phyloP scores from a whole-genome alignment of 1,140 invertebrate species.

The Camponotus floridanus region DNA sequence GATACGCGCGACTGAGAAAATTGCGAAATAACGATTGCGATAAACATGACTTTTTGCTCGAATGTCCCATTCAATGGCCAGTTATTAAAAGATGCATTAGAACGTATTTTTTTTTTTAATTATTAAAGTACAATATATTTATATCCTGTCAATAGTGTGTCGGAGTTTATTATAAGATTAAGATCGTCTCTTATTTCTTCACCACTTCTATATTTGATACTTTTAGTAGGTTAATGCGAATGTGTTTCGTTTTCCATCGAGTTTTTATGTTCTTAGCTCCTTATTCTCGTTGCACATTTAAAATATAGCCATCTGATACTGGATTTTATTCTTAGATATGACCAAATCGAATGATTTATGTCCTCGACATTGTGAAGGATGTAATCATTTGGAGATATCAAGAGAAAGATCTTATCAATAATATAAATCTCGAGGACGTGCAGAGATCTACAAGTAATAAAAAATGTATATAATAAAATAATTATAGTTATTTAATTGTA shows the following conservation, averaged over 20 bases:
- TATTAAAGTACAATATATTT: neutral
- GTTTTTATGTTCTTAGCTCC: constrained; percentile 25
- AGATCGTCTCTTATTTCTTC: neutral
- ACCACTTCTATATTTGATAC: constrained; percentile 23
- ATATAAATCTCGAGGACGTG: neutral
- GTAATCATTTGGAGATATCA: neutral
- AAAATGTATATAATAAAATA: neutral
- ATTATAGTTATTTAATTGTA: neutral
- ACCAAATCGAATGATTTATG: constrained; percentile 28
- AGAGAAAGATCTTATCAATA: neutral
- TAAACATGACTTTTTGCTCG: neutral
- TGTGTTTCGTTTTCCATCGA: constrained; percentile 12
- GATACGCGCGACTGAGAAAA: neutral
- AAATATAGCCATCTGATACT: neutral
- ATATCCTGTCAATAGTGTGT: neutral
- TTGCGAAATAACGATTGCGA: constrained; percentile 28
- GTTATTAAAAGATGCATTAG: neutral
- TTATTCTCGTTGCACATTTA: constrained; percentile 24
- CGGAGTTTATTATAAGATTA: neutral
- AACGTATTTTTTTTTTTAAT: neutral
- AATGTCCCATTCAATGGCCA: neutral
- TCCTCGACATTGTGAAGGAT: neutral
- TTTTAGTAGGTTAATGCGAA: constrained; percentile 13
- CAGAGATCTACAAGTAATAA: neutral
- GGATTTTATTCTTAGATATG: constrained; percentile 33